Evolutionary conservation across 2,113 vertebrate species (phyloP).

Genomic region (Melierax canorus): DNA sequence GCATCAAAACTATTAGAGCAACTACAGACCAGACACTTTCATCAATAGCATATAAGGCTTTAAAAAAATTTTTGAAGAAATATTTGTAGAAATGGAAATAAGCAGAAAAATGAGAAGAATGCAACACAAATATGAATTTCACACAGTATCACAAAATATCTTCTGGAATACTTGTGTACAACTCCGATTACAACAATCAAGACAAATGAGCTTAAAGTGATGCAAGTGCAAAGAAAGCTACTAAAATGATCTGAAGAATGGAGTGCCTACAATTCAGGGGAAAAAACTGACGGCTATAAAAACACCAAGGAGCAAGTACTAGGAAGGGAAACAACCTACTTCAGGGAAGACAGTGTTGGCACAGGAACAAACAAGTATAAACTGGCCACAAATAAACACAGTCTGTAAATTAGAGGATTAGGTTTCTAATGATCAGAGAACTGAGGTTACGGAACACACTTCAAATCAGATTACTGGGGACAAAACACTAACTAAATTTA

Average conservation of each 20-base stretch:
- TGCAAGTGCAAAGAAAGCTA: neutral
- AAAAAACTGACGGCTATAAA: neutral
- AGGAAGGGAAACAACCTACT: neutral
- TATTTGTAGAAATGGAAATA: neutral
- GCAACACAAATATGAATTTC: neutral
- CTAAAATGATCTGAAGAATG: neutral
- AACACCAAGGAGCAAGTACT: neutral
- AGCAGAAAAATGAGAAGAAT: neutral
- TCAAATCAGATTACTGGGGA: constrained; percentile 28
- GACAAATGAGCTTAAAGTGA: neutral
- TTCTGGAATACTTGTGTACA: neutral
- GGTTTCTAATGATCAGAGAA: constrained; percentile 45
- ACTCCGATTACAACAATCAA: neutral
- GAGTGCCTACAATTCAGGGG: neutral
- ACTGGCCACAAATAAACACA: constrained; percentile 29
- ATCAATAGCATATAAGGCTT: neutral
- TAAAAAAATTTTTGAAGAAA: neutral
- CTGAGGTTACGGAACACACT: constrained; percentile 3
- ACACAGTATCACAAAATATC: neutral
- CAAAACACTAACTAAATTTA: constrained; percentile 15
- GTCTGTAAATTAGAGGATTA: constrained; percentile 50
- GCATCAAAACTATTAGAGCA: neutral
- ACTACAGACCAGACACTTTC: neutral
- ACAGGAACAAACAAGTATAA: constrained; percentile 41
- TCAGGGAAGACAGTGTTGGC: neutral